A percentile compares a stretch with the other conserved stretches of the same genome.
Evolutionary conservation across 2,888 invertebrate genomes (phyloP).

Genomic region (Agrilus mali): DNA sequence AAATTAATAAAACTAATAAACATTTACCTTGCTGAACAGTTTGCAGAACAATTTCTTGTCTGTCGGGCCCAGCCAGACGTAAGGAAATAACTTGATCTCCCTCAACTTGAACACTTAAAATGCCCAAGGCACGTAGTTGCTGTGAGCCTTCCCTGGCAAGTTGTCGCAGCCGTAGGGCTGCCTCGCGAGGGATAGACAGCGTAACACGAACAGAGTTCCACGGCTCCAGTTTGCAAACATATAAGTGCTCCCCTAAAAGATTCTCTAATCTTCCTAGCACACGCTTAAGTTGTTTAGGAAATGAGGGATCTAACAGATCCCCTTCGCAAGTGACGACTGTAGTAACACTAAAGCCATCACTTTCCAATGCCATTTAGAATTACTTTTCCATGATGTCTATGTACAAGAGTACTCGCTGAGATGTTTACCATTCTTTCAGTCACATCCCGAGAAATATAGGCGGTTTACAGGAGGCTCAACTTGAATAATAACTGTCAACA

Average conservation of each 20-base stretch:
- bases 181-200: conserved; percentile 93
- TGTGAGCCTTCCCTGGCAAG: conserved; percentile 85
- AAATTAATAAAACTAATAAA: not conserved
- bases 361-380: conserved; percentile 66
- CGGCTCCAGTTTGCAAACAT: conserved; percentile 80
- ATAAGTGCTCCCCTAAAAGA: conserved; percentile 49
- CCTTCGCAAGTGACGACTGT: conserved; percentile 88
- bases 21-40: conserved; percentile 35
- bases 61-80: conserved; percentile 51
- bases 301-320: conserved; percentile 76
- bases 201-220: conserved; percentile 98
- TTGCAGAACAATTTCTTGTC: conserved; percentile 57
- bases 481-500: no score
- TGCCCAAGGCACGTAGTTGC: conserved; percentile 81
- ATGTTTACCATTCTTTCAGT: conserved; percentile 9
- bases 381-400: conserved; percentile 2
- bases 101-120: conserved; percentile 89
- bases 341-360: conserved; percentile 67
- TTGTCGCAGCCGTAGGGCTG: conserved; percentile 81
- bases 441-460: conserved; percentile 5
- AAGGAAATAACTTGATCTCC: conserved; percentile 70
- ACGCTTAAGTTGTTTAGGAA: conserved; percentile 66
- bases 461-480: no score
- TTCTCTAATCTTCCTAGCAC: conserved; percentile 67
- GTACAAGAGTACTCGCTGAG: not conserved